Conservation (phyloP, 2,113 vertebrate genomes). For the Anoura caudifer region DNA sequence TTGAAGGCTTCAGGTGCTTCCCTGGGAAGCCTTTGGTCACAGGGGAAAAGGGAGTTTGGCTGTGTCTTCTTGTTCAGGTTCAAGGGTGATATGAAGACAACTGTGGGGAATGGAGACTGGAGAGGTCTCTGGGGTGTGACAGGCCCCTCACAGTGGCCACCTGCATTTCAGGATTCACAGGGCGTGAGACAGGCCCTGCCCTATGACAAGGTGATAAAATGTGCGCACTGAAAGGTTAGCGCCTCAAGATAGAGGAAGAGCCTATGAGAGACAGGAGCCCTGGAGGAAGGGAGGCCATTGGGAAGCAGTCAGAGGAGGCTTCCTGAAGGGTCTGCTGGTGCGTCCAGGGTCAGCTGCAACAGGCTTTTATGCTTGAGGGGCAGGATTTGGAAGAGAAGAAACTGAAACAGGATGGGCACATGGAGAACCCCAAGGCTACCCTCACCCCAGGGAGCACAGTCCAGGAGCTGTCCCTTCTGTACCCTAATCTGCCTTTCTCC, state of each 20-base stretch:
- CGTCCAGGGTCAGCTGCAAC: not conserved
- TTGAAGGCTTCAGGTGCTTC: not conserved
- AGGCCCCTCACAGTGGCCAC: not conserved
- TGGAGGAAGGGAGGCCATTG: not conserved
- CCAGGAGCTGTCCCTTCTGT: not conserved
- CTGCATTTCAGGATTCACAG: not conserved
- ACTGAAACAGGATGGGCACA: not conserved
- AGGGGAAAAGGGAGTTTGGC: not conserved
- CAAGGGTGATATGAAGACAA: not conserved
- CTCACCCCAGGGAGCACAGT: not conserved
- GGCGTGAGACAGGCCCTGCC: not conserved
- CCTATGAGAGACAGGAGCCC: not conserved
- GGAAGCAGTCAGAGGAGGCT: not conserved
- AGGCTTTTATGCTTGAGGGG: too few species aligned
- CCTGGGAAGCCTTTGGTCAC: not conserved
- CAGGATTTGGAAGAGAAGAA: not conserved
- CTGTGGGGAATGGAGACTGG: not conserved
- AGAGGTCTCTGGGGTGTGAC: not conserved
- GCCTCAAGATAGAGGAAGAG: not conserved
- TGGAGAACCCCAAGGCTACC: not conserved
- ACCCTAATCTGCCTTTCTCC: not conserved
- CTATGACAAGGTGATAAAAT: not conserved
- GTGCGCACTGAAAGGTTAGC: not conserved
- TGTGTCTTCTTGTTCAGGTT: not conserved
- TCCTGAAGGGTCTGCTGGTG: rapidly evolving